Evolutionary conservation across 2,113 vertebrate genomes (phyloP), one percentile per base, ranked within the genome.

Genomic region (Hucho hucho): DNA sequence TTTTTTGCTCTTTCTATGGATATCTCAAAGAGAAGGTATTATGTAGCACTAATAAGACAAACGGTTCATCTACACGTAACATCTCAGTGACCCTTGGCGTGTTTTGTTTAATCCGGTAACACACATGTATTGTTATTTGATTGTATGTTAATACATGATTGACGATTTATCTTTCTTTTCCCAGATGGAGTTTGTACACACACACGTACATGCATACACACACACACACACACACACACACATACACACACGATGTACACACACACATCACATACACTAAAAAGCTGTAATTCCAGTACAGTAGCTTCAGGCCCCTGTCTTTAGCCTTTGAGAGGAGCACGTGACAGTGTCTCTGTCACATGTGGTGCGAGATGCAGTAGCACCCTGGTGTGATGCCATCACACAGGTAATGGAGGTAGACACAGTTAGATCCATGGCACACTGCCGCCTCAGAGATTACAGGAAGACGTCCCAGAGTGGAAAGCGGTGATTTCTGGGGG

Each of bases 381-480:
- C 37, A 43, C 37, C 37, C 22, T 2, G 26, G 73, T 29, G 79
- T 1, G 71, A 71, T 68, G 69, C 79, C 69, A 75, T 80, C 84
- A 71, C 75, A 58, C 1, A 18, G 79, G 76, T 79, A 65, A 83
- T 4, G n/a, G 67, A 26, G 13, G 24, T 29, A 2, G 47, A 24
- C 67, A 5, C 7, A 58, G 67, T 47, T 13, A 32, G 64, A 79
- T 75, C 28, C 29, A 37, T 16, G 43, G 74, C 11, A 0, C 4
- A 37, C 29, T 67, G 29, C 63, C 65, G 5, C 32, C 69, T 63
- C 74, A 26, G 72, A 53, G 49, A 53, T 18, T 18, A 16, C 58
- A 61, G 5, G 58, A 61, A 22, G 9, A 24, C 58, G n/a, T 1
- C n/a, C 1, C 49, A 4, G 16, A 16, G 49, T 53, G 12, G 49